Evolutionary conservation across 2,888 invertebrate species (phyloP).

Genomic region (Sminthurides aquaticus): DNA sequence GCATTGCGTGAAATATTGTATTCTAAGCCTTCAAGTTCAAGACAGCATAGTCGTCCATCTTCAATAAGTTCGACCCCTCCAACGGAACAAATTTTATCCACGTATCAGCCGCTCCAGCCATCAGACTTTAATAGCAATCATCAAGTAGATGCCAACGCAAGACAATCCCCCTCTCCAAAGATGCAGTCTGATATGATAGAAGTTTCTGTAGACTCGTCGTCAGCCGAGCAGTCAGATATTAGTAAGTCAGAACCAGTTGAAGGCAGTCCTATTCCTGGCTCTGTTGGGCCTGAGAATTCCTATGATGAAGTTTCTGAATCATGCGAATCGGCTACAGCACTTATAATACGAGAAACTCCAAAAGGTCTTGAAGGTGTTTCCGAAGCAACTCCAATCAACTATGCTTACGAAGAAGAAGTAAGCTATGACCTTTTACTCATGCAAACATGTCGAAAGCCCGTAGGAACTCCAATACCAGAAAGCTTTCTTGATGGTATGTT

Average conservation of each 20-base stretch:
- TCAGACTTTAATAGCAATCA: slow-evolving; percentile 7
- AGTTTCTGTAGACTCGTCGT: background rate
- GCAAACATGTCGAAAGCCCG: slow-evolving; percentile 15
- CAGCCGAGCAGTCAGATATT: too few species aligned
- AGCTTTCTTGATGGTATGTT: slow-evolving; percentile 23
- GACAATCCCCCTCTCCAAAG: slow-evolving; percentile 1
- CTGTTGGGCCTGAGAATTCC: background rate
- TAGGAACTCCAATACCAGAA: slow-evolving; percentile 24
- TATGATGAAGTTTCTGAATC: background rate
- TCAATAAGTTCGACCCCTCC: slow-evolving; percentile 21
- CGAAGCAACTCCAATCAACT: too few species aligned
- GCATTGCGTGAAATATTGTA: slow-evolving; percentile 61
- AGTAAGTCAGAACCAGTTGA: too few species aligned
- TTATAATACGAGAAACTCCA: background rate
- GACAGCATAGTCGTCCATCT: slow-evolving; percentile 25
- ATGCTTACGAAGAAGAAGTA: background rate
- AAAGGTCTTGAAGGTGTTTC: background rate
- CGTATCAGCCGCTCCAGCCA: background rate
- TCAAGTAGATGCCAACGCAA: background rate
- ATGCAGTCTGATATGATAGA: too few species aligned
- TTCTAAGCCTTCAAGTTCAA: slow-evolving; percentile 21
- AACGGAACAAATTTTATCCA: slow-evolving; percentile 7
- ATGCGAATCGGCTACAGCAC: background rate
- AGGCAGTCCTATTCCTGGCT: too few species aligned
- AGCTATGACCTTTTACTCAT: slow-evolving; percentile 25